Conservation (phyloP, 2,888 invertebrate genomes). For the Cephus spinipes region DNA sequence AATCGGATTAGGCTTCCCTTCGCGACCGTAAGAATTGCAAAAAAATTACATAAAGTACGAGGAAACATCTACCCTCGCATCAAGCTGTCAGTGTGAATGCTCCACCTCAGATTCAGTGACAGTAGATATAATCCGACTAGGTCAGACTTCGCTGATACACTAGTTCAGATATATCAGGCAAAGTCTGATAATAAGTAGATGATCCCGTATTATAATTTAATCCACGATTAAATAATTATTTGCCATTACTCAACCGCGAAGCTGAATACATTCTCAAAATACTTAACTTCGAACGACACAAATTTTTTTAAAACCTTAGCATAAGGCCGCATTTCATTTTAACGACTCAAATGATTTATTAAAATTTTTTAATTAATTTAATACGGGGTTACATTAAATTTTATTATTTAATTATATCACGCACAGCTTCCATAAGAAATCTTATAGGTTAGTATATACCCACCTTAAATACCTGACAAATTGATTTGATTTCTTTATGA, state of each 20-base stretch:
- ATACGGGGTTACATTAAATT: not conserved
- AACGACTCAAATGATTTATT: not conserved
- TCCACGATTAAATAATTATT: not conserved
- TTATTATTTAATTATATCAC: not conserved
- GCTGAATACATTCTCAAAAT: not conserved
- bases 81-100: not conserved
- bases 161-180: not conserved
- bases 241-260: not conserved
- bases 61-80: not conserved
- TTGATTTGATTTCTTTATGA: not conserved
- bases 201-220: not conserved
- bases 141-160: not conserved
- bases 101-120: not conserved
- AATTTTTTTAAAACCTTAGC: not conserved
- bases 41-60: not conserved
- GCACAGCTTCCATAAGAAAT: not conserved
- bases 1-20: constrained; percentile 2
- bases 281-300: not conserved
- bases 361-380: not conserved
- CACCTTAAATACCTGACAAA: not conserved
- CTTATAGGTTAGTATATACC: not conserved
- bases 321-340: not conserved
- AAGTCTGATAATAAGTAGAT: not conserved
- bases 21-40: not conserved
- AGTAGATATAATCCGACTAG: not conserved